Conservation (phyloP, 2,797 vertebrate species). For the Delichon dasypus region DNA sequence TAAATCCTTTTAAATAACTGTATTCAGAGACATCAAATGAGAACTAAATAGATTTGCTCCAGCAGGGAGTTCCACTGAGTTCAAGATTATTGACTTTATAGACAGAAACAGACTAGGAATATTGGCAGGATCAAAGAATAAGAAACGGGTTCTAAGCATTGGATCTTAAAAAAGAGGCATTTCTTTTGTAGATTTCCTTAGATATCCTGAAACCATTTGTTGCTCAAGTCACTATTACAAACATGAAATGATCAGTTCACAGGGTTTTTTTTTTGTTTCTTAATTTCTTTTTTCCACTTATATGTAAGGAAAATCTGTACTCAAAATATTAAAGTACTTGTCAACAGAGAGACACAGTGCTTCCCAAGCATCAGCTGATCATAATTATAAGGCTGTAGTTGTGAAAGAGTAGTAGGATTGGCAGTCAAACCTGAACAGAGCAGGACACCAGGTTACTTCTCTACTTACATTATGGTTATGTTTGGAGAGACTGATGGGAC, state of each 20-base stretch:
- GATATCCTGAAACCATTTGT: neutral
- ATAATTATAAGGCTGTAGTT: neutral
- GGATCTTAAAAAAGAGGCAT: neutral
- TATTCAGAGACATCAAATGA: neutral
- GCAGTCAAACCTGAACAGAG: neutral
- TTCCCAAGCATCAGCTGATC: neutral
- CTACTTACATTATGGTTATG: constrained; percentile 92
- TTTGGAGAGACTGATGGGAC: constrained; percentile 87
- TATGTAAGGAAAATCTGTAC: neutral
- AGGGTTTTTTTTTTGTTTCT: neutral
- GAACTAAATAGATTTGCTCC: neutral
- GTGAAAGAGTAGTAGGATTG: neutral
- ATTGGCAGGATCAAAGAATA: neutral
- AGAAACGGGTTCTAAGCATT: neutral
- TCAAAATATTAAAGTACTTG: neutral
- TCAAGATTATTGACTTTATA: neutral
- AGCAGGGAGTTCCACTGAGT: neutral
- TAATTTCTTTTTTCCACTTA: neutral
- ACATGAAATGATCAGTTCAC: neutral
- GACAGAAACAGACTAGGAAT: neutral
- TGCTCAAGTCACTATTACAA: neutral
- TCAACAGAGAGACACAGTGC: neutral
- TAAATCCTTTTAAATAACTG: neutral
- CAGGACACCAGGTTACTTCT: neutral
- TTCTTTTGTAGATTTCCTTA: neutral